Conservation (phyloP, 2,113 vertebrate species). For the Hemiprocne comata region DNA sequence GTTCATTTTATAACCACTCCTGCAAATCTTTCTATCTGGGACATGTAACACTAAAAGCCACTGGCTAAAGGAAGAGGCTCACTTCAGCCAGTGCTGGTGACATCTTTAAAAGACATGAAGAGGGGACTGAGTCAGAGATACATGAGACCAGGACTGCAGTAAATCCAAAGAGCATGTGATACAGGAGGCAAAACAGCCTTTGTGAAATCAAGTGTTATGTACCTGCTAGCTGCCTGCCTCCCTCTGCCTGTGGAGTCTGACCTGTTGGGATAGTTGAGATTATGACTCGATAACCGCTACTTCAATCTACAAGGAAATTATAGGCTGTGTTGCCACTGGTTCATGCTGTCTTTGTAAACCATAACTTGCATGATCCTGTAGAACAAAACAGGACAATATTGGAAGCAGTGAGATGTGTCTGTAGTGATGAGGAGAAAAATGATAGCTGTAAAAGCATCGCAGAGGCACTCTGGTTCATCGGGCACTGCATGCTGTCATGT, state of each 20-base stretch:
- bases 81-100: not conserved
- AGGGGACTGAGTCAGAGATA: not conserved
- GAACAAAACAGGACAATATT: conserved; percentile 24
- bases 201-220: not conserved
- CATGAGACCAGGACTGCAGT: not conserved
- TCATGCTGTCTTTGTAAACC: conserved; percentile 26
- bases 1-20: not conserved
- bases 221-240: not conserved
- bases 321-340: not conserved
- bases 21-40: not conserved
- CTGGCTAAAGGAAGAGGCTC: not conserved
- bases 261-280: not conserved
- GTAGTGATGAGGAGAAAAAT: not conserved
- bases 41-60: not conserved
- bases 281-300: not conserved
- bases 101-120: not conserved
- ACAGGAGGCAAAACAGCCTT: not conserved
- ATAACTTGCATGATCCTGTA: conserved; percentile 12
- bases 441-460: not conserved
- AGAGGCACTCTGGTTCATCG: not conserved
- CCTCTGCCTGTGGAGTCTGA: not conserved
- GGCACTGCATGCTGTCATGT: not conserved
- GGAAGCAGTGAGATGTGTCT: conserved; percentile 33
- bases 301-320: not conserved
- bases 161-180: not conserved